phyloP scores from a whole-genome alignment of 2,888 invertebrate genomes.

The Prosopocoilus inquinatus region DNA sequence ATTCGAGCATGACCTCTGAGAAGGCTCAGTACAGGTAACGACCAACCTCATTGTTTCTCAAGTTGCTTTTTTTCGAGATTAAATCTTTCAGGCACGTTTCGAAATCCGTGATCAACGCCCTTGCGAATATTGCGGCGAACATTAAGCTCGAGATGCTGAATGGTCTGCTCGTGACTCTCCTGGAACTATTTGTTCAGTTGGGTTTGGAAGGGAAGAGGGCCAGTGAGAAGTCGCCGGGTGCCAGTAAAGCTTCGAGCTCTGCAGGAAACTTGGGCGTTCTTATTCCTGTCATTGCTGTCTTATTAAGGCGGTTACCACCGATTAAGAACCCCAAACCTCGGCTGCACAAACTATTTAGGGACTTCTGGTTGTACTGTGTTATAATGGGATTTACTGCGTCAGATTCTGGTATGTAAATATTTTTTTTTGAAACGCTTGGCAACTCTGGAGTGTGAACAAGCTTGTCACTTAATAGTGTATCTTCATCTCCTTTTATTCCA shows the following conservation, averaged over 20 bases:
- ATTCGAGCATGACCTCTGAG: slow-evolving; percentile 62
- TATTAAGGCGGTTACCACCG: slow-evolving; percentile 82
- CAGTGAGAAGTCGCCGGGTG: slow-evolving; percentile 81
- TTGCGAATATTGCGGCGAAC: slow-evolving; percentile 94
- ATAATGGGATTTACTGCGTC: slow-evolving; percentile 97
- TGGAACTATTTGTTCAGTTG: slow-evolving; percentile 96
- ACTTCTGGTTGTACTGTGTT: slow-evolving; percentile 99
- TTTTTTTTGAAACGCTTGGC: background rate
- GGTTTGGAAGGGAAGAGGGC: slow-evolving; percentile 96
- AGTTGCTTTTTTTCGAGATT: background rate
- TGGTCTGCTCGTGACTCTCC: slow-evolving; percentile 80
- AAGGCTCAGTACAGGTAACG: slow-evolving; percentile 57
- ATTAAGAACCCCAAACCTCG: slow-evolving; percentile 89
- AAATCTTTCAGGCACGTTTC: slow-evolving; percentile 72
- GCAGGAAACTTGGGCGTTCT: slow-evolving; percentile 97
- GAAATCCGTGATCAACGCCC: slow-evolving; percentile 91
- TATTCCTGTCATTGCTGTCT: slow-evolving; percentile 93
- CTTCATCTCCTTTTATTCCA: no score
- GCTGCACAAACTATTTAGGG: slow-evolving; percentile 93
- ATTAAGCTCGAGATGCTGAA: slow-evolving; percentile 83
- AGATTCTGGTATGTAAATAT: slow-evolving; percentile 56
- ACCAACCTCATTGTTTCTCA: background rate
- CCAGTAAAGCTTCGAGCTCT: slow-evolving; percentile 84
- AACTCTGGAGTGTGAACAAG: no score
- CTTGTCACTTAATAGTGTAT: no score